Base-by-base conservation (phyloP, 1,140 invertebrate genomes). In the Drosophila nannoptera region DNA sequence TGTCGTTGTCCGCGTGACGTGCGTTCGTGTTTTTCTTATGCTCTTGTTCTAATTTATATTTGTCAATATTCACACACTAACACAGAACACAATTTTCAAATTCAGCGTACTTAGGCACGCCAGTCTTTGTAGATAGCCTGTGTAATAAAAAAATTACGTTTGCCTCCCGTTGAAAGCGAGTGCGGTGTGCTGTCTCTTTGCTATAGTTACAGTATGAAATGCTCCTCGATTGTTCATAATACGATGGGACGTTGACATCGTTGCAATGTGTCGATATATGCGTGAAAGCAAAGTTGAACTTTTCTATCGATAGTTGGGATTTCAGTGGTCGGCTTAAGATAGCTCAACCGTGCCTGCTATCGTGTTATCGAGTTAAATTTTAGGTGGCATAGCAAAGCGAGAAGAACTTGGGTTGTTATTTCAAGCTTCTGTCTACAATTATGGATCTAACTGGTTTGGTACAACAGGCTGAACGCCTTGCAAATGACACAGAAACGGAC, bases 391-490 rank as follows among this genome's bases (percentile, higher is more conserved):
- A 22, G 22, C n/a, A 22, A 22, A 22, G 22, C 22, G 22, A 22
- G 22, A 22, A 22, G 22, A 22, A 3, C 3, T 22, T 22, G 22
- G 3, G 0, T 5, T 40, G 33, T 53, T 11, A 5, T 4, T 40
- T 40, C 38, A 42, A 7, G 7, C 7, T 42, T 35, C 32, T 12
- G 4, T 29, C 4, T 12, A 12, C 8, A 43, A 2, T 9, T 5
- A 89, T 89, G 88, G 95, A 95, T 88, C 96, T 98, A 84, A 94
- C 93, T 77, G 95, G 97, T 74, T 91, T 99, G 71, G 91, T 98
- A 49, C 93, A 97, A 82, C 94, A 96, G 90, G 97, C 97, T 1
- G 96, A 98, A 86, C 95, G 97, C 87, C 90, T 98, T 40, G 95
- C 96, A 3, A 95, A 95, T 55, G 95, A 97, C 87, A 94, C 97